Evolutionary conservation across 2,888 invertebrate genomes (phyloP).

Genomic region (Branchellion lobata): DNA sequence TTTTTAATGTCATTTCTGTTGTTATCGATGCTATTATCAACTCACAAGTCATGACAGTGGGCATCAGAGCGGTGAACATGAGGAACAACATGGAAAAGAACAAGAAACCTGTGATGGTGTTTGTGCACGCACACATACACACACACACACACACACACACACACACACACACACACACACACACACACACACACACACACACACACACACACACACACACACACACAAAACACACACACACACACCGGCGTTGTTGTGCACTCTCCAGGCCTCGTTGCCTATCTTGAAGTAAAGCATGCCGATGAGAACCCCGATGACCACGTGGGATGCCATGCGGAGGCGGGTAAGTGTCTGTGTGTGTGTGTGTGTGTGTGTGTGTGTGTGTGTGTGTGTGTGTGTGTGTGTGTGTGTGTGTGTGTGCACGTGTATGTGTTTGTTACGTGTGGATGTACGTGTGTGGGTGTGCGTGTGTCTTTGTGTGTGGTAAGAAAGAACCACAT

Average conservation of each 20-base stretch:
- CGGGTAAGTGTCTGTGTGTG: slow-evolving; percentile 73
- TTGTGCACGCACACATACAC: too few species aligned
- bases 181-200: too few species aligned
- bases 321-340: slow-evolving; percentile 77
- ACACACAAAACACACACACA: not conserved
- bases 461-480: too few species aligned
- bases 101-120: slow-evolving; percentile 26
- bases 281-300: slow-evolving; percentile 83
- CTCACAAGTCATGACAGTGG: slow-evolving; percentile 89
- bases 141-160: too few species aligned
- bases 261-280: slow-evolving; percentile 78
- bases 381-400: slow-evolving; percentile 19
- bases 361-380: slow-evolving; percentile 1
- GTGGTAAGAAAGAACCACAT: too few species aligned
- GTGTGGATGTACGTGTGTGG: too few species aligned
- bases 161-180: too few species aligned
- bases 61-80: slow-evolving; percentile 92
- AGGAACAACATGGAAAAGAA: slow-evolving; percentile 81
- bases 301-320: slow-evolving; percentile 80
- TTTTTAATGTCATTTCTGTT: too few species aligned
- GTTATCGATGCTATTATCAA: too few species aligned
- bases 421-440: too few species aligned
- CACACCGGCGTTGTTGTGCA: slow-evolving; percentile 80
- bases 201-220: too few species aligned
- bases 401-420: not conserved